Conservation (phyloP, 1,140 invertebrate genomes). For the Meloidogyne hapla region DNA sequence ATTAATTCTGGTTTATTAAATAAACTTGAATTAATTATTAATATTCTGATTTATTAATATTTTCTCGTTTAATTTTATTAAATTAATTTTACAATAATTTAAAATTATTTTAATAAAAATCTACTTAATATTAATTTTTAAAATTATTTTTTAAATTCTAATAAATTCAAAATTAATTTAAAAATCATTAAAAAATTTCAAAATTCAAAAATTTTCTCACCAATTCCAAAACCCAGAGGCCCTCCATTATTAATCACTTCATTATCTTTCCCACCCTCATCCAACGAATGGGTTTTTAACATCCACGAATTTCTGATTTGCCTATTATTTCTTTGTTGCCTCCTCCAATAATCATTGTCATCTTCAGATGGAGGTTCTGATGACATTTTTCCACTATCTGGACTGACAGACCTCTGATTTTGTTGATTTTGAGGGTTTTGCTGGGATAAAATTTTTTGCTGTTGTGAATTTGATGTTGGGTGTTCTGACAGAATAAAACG, state of each 20-base stretch:
- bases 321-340: neutral
- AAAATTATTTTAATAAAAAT: no score
- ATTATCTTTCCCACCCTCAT: neutral
- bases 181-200: no score
- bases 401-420: slow-evolving; percentile 14
- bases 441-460: neutral
- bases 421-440: neutral
- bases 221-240: neutral
- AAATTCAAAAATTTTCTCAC: neutral
- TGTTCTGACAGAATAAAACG: neutral
- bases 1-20: no score
- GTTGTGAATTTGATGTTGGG: neutral
- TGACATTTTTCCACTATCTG: slow-evolving; percentile 27
- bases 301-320: slow-evolving; percentile 1
- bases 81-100: no score
- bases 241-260: neutral
- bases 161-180: no score
- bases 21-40: no score
- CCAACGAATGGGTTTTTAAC: slow-evolving; percentile 14
- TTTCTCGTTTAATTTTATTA: no score
- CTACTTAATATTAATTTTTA: no score
- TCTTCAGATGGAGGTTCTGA: slow-evolving; percentile 22
- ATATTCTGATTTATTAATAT: no score
- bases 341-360: slow-evolving; percentile 14
- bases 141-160: no score